Evolutionary conservation across 2,888 invertebrate species (phyloP).

Genomic region (Ochlodes sylvanus): DNA sequence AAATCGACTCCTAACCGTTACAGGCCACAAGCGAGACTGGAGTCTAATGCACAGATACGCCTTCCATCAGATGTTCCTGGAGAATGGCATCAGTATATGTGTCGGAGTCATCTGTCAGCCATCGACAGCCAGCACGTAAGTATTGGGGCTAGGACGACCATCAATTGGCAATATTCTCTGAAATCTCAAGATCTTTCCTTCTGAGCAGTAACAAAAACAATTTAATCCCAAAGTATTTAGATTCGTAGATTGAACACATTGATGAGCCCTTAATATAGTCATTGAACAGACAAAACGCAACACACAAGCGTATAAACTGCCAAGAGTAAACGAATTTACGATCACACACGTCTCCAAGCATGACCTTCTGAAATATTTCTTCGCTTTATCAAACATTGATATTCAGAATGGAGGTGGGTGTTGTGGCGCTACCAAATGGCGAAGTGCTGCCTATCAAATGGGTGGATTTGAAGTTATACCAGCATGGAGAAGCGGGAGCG

Average conservation of each 20-base stretch:
- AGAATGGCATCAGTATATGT: constrained; percentile 88
- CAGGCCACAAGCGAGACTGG: constrained; percentile 90
- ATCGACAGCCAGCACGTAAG: constrained; percentile 84
- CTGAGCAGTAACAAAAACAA: too few relatives aligned
- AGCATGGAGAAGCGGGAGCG: constrained; percentile 88
- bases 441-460: constrained; percentile 84
- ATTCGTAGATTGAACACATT: too few relatives aligned
- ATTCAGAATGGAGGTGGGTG: constrained; percentile 84
- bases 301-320: too few relatives aligned
- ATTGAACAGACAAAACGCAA: too few relatives aligned
- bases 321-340: too few relatives aligned
- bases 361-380: not conserved
- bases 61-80: constrained; percentile 90
- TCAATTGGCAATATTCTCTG: not conserved
- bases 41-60: constrained; percentile 90
- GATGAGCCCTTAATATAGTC: too few relatives aligned
- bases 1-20: not conserved
- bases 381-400: not conserved
- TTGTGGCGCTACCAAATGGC: constrained; percentile 82
- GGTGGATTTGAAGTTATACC: constrained; percentile 87
- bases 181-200: too few relatives aligned
- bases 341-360: too few relatives aligned
- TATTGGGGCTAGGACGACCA: constrained; percentile 24
- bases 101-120: constrained; percentile 92
- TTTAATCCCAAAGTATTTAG: too few relatives aligned